phyloP scores from a whole-genome alignment of 2,797 vertebrate genomes.

The Hipposideros larvatus region DNA sequence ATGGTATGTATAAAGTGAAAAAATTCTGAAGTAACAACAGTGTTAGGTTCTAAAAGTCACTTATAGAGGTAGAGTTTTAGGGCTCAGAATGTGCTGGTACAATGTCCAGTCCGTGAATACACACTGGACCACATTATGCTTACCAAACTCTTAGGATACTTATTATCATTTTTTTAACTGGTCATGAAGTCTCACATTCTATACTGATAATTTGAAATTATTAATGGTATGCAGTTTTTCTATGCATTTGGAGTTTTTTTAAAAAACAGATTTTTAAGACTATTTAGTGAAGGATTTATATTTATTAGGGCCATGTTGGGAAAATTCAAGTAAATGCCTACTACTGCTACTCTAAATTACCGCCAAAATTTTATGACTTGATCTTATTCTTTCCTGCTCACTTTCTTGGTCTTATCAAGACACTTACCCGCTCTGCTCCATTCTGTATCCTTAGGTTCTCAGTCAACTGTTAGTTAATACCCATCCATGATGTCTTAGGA shows the following conservation, averaged over 20 bases:
- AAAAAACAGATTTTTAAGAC: not conserved
- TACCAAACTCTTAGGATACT: not conserved
- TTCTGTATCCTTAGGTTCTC: not conserved
- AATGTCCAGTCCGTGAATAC: not conserved
- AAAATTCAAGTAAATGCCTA: not conserved
- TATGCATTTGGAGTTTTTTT: not conserved
- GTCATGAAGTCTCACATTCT: not conserved
- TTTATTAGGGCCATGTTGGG: not conserved
- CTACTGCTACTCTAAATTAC: not conserved
- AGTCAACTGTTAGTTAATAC: not conserved
- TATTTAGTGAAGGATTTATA: not conserved
- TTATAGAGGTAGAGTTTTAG: not conserved
- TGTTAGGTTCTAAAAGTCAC: not conserved
- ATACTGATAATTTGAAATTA: not conserved
- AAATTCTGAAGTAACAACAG: not conserved
- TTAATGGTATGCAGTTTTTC: not conserved
- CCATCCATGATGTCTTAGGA: not conserved
- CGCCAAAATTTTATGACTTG: not conserved
- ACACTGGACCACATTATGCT: conserved; percentile 20
- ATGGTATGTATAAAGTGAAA: not conserved
- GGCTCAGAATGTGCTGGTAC: not conserved
- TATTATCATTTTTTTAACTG: not conserved
- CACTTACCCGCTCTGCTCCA: not conserved
- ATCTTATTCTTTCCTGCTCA: not conserved
- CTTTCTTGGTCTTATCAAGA: not conserved